A percentile compares a stretch with the other conserved stretches of the same genome.
These are phyloP conservation scores for Nylanderia fulva DNA, from an alignment of 1,140 invertebrate genomes.

Conservation along the genomic window DNA sequence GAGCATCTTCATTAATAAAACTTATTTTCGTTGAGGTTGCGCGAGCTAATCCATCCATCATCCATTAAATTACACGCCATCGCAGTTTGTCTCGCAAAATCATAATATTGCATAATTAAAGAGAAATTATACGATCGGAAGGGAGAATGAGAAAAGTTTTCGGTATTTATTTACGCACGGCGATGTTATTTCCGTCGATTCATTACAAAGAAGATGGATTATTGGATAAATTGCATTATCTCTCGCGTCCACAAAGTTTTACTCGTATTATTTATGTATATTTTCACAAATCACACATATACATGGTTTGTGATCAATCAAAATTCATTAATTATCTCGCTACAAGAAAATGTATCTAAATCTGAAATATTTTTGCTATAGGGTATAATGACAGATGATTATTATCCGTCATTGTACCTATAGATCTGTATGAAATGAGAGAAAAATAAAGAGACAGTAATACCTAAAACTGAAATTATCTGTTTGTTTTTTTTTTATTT, in stretches of 20 bases:
- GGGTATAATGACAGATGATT: neutral
- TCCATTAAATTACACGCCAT: slow-evolving; percentile 41
- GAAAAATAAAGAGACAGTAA: neutral
- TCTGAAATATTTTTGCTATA: neutral
- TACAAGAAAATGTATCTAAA: neutral
- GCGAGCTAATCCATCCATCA: slow-evolving; percentile 45
- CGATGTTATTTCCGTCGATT: slow-evolving; percentile 6
- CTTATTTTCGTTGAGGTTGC: slow-evolving; percentile 34
- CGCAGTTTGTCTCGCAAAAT: slow-evolving; percentile 40
- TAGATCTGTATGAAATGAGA: neutral
- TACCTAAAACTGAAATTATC: neutral
- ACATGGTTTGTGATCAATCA: neutral
- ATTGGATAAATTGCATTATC: neutral
- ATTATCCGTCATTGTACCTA: neutral
- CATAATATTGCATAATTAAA: slow-evolving; percentile 45
- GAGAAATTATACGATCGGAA: slow-evolving; percentile 25
- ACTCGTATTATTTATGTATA: neutral
- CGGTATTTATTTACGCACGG: slow-evolving; percentile 34
- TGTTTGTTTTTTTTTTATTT: neutral
- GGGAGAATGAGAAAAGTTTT: slow-evolving; percentile 31
- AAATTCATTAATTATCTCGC: slow-evolving; percentile 18
- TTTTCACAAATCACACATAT: neutral
- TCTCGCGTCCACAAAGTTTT: neutral
- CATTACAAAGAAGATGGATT: slow-evolving; percentile 28
- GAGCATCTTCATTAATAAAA: slow-evolving; percentile 52